These are phyloP conservation scores for Chionis minor DNA, from an alignment of 2,113 vertebrate species.

Conservation along the genomic window DNA sequence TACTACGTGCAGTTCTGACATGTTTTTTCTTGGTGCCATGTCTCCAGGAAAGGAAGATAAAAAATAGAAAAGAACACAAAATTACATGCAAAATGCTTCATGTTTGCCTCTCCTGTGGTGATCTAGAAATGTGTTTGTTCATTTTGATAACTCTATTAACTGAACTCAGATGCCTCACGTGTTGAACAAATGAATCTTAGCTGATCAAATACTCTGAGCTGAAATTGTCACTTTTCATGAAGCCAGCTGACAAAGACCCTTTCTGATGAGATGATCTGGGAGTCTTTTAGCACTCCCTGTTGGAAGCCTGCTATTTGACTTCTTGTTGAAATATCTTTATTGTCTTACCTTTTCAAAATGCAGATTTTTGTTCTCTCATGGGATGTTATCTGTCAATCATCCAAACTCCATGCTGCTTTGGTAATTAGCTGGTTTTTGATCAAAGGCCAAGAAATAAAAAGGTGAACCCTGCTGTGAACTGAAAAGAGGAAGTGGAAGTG, in stretches of 20 bases:
- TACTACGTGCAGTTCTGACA: not conserved
- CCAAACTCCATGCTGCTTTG: not conserved
- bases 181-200: not conserved
- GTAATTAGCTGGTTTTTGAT: not conserved
- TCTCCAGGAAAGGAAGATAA: not conserved
- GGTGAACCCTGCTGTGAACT: not conserved
- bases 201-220: not conserved
- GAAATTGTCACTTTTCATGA: not conserved
- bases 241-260: not conserved
- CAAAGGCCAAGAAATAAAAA: not conserved
- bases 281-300: not conserved
- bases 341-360: not conserved
- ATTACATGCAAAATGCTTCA: not conserved
- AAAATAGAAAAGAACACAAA: not conserved
- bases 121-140: not conserved
- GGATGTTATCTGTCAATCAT: not conserved
- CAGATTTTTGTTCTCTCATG: not conserved
- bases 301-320: constrained; percentile 4
- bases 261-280: not conserved
- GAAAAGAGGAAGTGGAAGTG: not conserved
- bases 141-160: not conserved
- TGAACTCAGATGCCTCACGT: not conserved
- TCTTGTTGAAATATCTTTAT: not conserved
- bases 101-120: not conserved
- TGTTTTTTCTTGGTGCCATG: not conserved